Evolutionary conservation across 2,113 vertebrate genomes (phyloP).

Genomic region (Peromyscus maniculatus): DNA sequence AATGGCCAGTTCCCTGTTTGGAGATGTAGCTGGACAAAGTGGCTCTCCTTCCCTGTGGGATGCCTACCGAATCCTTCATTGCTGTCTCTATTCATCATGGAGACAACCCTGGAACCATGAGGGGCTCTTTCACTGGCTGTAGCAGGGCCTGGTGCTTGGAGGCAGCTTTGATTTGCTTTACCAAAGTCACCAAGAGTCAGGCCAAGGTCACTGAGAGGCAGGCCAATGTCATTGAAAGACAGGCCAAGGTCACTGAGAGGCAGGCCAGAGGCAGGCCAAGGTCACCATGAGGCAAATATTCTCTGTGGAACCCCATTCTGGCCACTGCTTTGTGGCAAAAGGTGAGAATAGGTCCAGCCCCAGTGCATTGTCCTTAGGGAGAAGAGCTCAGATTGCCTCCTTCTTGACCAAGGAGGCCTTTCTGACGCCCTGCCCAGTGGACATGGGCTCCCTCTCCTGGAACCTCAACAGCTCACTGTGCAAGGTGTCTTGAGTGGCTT

Average conservation of each 20-base stretch:
- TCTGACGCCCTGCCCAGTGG: background rate
- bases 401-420: background rate
- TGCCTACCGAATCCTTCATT: accelerated
- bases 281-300: background rate
- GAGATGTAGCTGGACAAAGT: background rate
- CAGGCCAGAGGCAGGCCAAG: background rate
- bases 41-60: background rate
- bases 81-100: background rate
- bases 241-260: background rate
- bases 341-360: background rate
- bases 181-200: background rate
- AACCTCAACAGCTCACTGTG: background rate
- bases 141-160: background rate
- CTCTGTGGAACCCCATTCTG: background rate
- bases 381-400: too few species aligned
- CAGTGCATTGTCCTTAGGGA: background rate
- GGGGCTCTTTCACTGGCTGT: background rate
- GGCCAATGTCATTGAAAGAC: background rate
- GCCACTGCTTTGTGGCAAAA: background rate
- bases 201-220: background rate
- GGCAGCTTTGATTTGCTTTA: background rate
- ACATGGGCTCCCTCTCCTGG: background rate
- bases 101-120: background rate
- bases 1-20: background rate
- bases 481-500: background rate